phyloP scores from a whole-genome alignment of 2,797 vertebrate genomes.

The Brachyrhaphis roseni region DNA sequence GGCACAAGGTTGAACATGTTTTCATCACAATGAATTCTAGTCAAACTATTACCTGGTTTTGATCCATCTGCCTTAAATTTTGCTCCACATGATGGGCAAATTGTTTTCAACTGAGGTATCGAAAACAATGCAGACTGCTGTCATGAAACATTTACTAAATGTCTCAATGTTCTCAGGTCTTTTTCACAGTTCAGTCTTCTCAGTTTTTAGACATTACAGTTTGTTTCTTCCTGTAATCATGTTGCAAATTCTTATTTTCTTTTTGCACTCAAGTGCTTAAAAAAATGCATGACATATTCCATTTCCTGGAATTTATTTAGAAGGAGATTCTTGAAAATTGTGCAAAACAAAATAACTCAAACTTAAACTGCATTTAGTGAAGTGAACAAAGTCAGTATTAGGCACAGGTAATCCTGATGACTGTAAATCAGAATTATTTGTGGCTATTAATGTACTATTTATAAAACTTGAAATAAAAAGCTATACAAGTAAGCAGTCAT shows the following conservation, averaged over 20 bases:
- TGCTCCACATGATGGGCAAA: too few relatives aligned
- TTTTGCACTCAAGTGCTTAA: neutral
- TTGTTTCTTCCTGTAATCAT: slow-evolving; percentile 1
- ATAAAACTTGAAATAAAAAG: neutral
- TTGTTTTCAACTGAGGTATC: neutral
- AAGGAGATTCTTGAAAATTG: neutral
- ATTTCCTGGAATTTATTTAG: neutral
- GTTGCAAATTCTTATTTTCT: neutral
- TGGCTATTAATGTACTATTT: too few relatives aligned
- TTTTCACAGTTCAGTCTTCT: neutral
- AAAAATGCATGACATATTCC: neutral
- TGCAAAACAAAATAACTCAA: neutral
- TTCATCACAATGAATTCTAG: neutral
- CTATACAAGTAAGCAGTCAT: neutral
- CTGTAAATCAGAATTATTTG: neutral
- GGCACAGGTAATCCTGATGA: neutral
- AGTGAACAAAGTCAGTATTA: neutral
- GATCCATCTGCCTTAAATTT: neutral
- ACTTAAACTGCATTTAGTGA: neutral
- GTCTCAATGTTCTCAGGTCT: neutral
- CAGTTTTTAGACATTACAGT: neutral
- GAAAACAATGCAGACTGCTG: neutral
- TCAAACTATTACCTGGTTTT: neutral
- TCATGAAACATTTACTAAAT: neutral
- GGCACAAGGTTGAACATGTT: neutral